Conservation (phyloP, 2,888 invertebrate genomes). For the Ichneumoninae sp. region DNA sequence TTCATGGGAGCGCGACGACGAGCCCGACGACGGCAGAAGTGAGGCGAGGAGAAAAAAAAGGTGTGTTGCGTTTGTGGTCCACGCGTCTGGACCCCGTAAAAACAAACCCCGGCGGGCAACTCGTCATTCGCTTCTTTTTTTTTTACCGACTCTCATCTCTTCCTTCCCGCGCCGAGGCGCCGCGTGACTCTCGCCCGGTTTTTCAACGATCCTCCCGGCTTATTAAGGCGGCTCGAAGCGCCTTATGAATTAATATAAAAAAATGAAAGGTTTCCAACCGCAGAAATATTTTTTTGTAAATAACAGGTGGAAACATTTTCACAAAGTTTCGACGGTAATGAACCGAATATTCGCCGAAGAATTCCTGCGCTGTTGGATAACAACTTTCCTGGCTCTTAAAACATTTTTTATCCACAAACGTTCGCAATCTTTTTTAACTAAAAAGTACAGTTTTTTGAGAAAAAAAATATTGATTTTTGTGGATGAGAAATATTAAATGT, state of each 20-base stretch:
- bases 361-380: neutral
- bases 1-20: conserved; percentile 50
- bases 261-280: neutral
- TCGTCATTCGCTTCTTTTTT: conserved; percentile 14
- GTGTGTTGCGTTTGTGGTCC: conserved; percentile 33
- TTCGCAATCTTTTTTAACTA: neutral
- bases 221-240: neutral
- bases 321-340: neutral
- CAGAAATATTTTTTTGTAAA: neutral
- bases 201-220: conserved; percentile 11
- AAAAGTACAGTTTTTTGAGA: neutral
- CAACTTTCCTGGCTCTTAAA: neutral
- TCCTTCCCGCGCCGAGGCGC: conserved; percentile 7
- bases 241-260: neutral
- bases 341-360: neutral
- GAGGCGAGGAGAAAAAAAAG: conserved; percentile 38
- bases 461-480: neutral
- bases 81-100: conserved; percentile 48
- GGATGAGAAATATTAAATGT: neutral
- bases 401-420: neutral
- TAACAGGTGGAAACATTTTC: neutral
- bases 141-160: conserved; percentile 16
- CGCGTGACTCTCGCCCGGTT: conserved; percentile 32
- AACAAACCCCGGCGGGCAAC: conserved; percentile 49
- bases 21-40: conserved; percentile 39